A percentile compares a stretch with the other conserved stretches of the same genome.
These are phyloP conservation scores for Rhinichthys klamathensis DNA, from an alignment of 2,113 vertebrate genomes.

Conservation along the genomic window DNA sequence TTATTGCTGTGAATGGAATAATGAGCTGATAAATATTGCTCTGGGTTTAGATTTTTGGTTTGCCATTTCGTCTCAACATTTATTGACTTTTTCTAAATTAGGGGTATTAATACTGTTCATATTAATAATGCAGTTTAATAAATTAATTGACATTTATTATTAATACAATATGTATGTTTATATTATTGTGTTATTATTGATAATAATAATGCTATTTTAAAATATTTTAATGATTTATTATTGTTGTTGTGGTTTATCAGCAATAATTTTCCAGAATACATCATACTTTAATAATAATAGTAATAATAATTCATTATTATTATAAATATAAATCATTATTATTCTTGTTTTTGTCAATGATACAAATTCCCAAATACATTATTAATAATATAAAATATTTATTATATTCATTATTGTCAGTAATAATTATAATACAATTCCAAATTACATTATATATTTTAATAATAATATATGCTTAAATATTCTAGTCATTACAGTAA, in stretches of 20 bases:
- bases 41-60: neutral
- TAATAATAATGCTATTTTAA: neutral
- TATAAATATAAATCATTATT: neutral
- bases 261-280: neutral
- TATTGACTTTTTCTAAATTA: neutral
- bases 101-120: too few relatives aligned
- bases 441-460: too few relatives aligned
- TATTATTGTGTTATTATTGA: neutral
- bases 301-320: neutral
- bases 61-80: neutral
- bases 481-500: too few relatives aligned
- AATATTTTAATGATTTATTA: too few relatives aligned
- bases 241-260: neutral
- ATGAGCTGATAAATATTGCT: conserved; percentile 13
- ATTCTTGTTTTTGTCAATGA: neutral
- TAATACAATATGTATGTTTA: neutral
- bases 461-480: neutral
- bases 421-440: neutral
- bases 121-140: too few relatives aligned
- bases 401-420: neutral
- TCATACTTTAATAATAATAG: neutral
- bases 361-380: neutral
- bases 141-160: too few relatives aligned
- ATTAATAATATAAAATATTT: neutral
- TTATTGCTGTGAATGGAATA: conserved; percentile 12